These are phyloP conservation scores for Mesorhabditis spiculigera DNA, from an alignment of 2,888 invertebrate species.

Conservation along the genomic window DNA sequence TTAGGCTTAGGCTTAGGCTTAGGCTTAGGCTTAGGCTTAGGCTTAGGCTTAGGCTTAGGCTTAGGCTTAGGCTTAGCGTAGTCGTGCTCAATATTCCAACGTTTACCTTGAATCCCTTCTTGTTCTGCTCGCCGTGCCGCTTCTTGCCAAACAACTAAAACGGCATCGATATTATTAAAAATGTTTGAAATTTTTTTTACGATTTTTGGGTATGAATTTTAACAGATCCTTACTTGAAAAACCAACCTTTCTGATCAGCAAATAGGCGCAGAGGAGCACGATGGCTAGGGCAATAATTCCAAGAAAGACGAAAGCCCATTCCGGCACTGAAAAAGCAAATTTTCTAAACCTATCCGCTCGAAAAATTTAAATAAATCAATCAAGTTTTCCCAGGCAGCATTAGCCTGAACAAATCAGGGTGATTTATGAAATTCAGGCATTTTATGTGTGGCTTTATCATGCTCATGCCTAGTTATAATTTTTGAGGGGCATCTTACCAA, in stretches of 20 bases:
- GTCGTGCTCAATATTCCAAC: neutral
- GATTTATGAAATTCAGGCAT: neutral
- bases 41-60: too few relatives aligned
- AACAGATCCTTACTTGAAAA: neutral
- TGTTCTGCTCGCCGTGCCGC: slow-evolving; percentile 57
- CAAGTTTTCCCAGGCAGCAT: neutral
- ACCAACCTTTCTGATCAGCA: slow-evolving; percentile 41
- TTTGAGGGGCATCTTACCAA: neutral
- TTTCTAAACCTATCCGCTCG: neutral
- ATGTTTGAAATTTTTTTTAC: neutral
- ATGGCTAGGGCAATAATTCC: slow-evolving; percentile 49
- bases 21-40: too few relatives aligned
- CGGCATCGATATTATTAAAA: neutral
- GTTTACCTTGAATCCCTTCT: slow-evolving; percentile 30
- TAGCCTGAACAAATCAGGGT: neutral
- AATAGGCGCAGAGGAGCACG: slow-evolving; percentile 47
- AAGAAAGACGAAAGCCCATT: slow-evolving; percentile 57
- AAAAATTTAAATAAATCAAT: neutral
- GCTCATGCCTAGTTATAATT: neutral
- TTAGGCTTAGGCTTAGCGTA: too few relatives aligned
- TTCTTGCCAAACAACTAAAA: slow-evolving; percentile 52
- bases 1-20: too few relatives aligned
- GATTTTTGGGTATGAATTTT: neutral
- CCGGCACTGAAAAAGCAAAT: slow-evolving; percentile 48
- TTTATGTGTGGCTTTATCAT: too few relatives aligned